phyloP scores from a whole-genome alignment of 2,797 vertebrate species.

The Onychomys leucogaster region DNA sequence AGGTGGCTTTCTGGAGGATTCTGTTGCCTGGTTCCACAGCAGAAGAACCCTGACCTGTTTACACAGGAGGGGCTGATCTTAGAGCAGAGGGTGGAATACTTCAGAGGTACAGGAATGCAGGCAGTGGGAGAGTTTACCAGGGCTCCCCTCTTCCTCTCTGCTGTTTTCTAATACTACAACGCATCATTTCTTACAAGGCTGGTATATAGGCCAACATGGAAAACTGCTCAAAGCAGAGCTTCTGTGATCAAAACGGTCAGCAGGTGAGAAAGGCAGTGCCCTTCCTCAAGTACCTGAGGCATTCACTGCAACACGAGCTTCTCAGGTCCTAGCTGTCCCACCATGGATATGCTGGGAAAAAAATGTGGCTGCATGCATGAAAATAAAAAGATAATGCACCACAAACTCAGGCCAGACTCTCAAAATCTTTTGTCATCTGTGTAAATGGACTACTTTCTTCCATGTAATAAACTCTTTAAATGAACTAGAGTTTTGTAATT shows the following conservation, averaged over 20 bases:
- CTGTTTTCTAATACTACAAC: neutral
- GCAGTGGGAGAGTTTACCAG: neutral
- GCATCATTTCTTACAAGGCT: neutral
- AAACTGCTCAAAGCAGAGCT: neutral
- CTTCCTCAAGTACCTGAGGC: accelerated
- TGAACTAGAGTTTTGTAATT: neutral
- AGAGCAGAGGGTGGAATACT: neutral
- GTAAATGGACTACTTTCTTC: neutral
- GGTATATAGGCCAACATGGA: neutral
- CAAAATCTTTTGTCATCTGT: neutral
- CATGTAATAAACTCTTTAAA: slow-evolving; percentile 5
- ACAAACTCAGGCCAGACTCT: neutral
- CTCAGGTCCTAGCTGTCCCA: neutral
- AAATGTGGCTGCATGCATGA: neutral
- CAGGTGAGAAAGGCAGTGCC: neutral
- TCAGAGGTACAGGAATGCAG: too few relatives aligned
- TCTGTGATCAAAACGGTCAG: neutral
- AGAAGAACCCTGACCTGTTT: neutral
- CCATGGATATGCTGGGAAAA: neutral
- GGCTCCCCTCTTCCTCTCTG: neutral
- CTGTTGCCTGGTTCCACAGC: neutral
- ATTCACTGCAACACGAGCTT: neutral
- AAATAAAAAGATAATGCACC: neutral
- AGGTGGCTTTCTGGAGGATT: neutral
- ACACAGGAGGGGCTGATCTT: neutral